Percentiles rank a stretch among this genome's conserved stretches.
These are phyloP conservation scores for Drosophila ohnishii DNA, from an alignment of 1,140 invertebrate species.

Conservation along the genomic window DNA sequence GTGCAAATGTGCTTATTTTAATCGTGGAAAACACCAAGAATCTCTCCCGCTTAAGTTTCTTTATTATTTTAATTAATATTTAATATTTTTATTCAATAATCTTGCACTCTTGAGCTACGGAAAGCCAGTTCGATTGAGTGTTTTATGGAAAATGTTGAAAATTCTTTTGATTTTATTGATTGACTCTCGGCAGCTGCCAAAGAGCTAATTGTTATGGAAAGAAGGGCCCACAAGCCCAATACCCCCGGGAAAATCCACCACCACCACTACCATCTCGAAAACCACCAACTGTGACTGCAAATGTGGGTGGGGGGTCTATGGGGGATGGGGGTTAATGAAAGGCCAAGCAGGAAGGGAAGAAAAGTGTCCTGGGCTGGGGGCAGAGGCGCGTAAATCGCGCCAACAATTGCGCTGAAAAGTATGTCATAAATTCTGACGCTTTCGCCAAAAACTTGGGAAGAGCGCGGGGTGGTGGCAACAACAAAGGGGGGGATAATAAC, in stretches of 20 bases:
- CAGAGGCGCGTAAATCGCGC: constrained; percentile 73
- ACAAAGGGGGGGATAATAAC: constrained; percentile 56
- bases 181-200: constrained; percentile 48
- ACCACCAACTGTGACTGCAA: constrained; percentile 28
- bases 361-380: constrained; percentile 8
- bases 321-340: neutral
- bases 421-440: constrained; percentile 79
- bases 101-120: no score
- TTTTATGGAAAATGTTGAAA: constrained; percentile 20
- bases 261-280: neutral
- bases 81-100: neutral
- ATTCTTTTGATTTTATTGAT: constrained; percentile 44
- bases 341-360: neutral
- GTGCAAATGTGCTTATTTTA: no score
- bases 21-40: no score
- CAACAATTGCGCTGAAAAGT: constrained; percentile 76
- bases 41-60: no score
- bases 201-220: constrained; percentile 47
- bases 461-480: constrained; percentile 9
- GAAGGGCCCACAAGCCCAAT: neutral
- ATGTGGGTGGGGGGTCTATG: neutral
- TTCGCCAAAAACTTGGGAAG: constrained; percentile 25
- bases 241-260: constrained; percentile 1
- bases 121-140: constrained; percentile 11
- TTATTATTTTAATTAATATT: no score